Evolutionary conservation across 2,888 invertebrate genomes (phyloP).

Genomic region (Drosophila planitibia): DNA sequence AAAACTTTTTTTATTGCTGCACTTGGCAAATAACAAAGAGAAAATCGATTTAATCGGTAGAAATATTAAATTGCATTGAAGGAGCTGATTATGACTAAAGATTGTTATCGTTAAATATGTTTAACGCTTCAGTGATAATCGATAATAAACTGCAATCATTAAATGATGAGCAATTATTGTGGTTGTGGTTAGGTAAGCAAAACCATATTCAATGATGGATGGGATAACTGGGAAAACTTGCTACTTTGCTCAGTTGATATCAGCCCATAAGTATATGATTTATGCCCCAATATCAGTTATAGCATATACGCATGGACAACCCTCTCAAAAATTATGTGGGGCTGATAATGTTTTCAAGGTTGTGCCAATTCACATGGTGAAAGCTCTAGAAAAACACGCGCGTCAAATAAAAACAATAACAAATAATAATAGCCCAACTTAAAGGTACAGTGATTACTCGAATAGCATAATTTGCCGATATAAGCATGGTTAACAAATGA

Average conservation of each 20-base stretch:
- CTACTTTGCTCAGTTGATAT: slow-evolving; percentile 15
- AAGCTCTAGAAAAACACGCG: slow-evolving; percentile 25
- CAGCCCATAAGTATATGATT: slow-evolving; percentile 1
- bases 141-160: slow-evolving; percentile 24
- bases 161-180: slow-evolving; percentile 4
- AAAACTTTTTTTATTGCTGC: slow-evolving; percentile 20
- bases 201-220: not conserved
- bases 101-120: slow-evolving; percentile 16
- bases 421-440: slow-evolving; percentile 4
- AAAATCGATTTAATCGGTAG: slow-evolving; percentile 1
- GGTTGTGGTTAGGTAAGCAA: not conserved
- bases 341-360: slow-evolving; percentile 37
- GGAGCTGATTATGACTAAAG: slow-evolving; percentile 9
- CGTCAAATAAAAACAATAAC: slow-evolving; percentile 20
- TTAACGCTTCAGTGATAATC: slow-evolving; percentile 7
- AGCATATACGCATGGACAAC: not conserved
- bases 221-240: not conserved
- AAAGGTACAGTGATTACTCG: not conserved
- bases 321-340: not conserved
- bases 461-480: not conserved
- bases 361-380: slow-evolving; percentile 20
- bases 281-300: slow-evolving; percentile 22
- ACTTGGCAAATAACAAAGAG: slow-evolving; percentile 24
- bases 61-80: slow-evolving; percentile 37
- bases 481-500: not conserved